A percentile compares a stretch with the other conserved stretches of the same genome.
phyloP scores from a whole-genome alignment of 2,888 invertebrate species.

The Ametastegia equiseti region DNA sequence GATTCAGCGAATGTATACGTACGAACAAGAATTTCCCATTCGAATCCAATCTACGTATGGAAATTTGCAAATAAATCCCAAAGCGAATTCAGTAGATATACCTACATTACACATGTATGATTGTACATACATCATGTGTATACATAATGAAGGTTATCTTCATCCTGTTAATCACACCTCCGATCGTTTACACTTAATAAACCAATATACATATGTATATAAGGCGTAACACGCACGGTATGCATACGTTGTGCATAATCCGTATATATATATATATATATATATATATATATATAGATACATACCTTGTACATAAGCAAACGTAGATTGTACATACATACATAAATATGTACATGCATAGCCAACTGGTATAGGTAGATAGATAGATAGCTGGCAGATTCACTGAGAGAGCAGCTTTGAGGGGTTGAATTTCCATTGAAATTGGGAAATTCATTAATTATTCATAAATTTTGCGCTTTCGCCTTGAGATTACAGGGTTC shows the following conservation, averaged over 20 bases:
- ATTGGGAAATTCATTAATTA: background rate
- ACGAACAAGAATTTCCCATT: no score
- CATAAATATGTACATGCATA: no score
- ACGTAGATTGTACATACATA: no score
- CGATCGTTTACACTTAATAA: background rate
- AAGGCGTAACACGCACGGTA: no score
- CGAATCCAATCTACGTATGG: slow-evolving; percentile 35
- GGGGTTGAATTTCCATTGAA: slow-evolving; percentile 9
- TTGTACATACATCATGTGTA: background rate
- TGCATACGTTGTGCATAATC: background rate
- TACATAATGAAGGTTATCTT: background rate
- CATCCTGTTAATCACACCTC: background rate
- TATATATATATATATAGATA: background rate
- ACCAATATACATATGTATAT: background rate
- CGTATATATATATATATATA: background rate
- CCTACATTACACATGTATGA: background rate
- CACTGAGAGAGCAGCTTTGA: background rate
- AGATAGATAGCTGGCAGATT: background rate
- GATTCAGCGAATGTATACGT: no score
- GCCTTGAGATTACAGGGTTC: no score
- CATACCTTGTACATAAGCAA: no score
- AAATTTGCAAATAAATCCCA: slow-evolving; percentile 23
- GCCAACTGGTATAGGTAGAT: no score
- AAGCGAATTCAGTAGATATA: slow-evolving; percentile 9
- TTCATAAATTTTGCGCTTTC: background rate